phyloP scores from a whole-genome alignment of 1,140 invertebrate genomes.

The Hesperophylax magnus region DNA sequence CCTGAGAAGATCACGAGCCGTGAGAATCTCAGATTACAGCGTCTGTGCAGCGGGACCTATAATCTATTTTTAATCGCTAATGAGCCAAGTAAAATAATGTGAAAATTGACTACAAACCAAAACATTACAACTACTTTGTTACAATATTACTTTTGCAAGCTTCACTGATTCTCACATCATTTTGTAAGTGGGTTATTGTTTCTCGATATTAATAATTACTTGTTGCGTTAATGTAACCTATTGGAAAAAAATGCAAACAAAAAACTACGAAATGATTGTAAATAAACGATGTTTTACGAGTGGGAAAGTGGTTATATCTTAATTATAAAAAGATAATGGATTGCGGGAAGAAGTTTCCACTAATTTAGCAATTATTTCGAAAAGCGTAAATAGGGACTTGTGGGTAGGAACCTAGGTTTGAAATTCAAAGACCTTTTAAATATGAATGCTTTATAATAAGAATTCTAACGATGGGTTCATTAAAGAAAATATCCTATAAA shows the following conservation, averaged over 20 bases:
- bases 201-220: constrained; percentile 12
- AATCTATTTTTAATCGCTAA: not conserved
- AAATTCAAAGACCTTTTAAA: no score
- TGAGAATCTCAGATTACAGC: not conserved
- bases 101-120: not conserved
- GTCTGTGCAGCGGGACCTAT: not conserved
- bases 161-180: constrained; percentile 16
- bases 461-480: no score
- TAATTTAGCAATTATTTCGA: no score
- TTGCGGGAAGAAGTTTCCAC: not conserved
- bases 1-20: not conserved
- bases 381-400: not conserved
- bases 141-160: constrained; percentile 2
- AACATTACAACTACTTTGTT: not conserved
- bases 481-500: no score
- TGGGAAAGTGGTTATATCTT: not conserved
- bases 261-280: not conserved
- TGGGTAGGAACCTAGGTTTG: no score
- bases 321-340: not conserved
- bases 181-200: constrained; percentile 1
- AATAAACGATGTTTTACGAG: not conserved
- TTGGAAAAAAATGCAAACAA: not conserved
- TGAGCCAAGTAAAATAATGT: not conserved
- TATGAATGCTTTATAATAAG: no score
- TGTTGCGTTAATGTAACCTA: not conserved